phyloP scores from a whole-genome alignment of 2,797 vertebrate species.

The Mionectes olivaceus region DNA sequence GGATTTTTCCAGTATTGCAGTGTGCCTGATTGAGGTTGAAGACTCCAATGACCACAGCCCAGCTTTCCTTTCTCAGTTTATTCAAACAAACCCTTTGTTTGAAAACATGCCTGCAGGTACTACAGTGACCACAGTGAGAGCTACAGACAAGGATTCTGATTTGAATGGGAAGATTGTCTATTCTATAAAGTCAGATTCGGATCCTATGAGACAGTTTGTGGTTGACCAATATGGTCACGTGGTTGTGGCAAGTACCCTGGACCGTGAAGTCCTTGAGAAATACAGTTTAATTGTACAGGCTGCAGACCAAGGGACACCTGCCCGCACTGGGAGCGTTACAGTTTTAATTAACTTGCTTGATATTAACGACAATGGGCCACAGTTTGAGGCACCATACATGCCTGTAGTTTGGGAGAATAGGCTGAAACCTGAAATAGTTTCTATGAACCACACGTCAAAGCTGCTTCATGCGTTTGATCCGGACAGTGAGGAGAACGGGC shows the following conservation, averaged over 20 bases:
- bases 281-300: slow-evolving; percentile 86
- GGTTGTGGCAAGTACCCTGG: slow-evolving; percentile 81
- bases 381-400: slow-evolving; percentile 84
- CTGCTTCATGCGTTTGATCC: slow-evolving; percentile 83
- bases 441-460: slow-evolving; percentile 84
- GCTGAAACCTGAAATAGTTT: slow-evolving; percentile 81
- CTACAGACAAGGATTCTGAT: slow-evolving; percentile 88
- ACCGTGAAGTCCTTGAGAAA: slow-evolving; percentile 81
- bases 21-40: slow-evolving; percentile 87
- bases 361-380: slow-evolving; percentile 89
- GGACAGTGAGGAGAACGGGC: slow-evolving; percentile 84
- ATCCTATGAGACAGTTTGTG: slow-evolving; percentile 82
- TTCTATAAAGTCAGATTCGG: slow-evolving; percentile 83
- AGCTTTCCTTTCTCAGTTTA: slow-evolving; percentile 85
- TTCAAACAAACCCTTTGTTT: slow-evolving; percentile 80
- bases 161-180: slow-evolving; percentile 86
- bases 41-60: slow-evolving; percentile 91
- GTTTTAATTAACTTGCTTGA: slow-evolving; percentile 86
- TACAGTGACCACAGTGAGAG: slow-evolving; percentile 81
- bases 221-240: slow-evolving; percentile 84
- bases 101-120: slow-evolving; percentile 85
- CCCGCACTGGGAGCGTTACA: slow-evolving; percentile 83
- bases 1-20: slow-evolving; percentile 86
- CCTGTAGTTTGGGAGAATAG: slow-evolving; percentile 89
- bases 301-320: slow-evolving; percentile 84